phyloP scores from a whole-genome alignment of 2,113 vertebrate species.

The Tinamus guttatus region DNA sequence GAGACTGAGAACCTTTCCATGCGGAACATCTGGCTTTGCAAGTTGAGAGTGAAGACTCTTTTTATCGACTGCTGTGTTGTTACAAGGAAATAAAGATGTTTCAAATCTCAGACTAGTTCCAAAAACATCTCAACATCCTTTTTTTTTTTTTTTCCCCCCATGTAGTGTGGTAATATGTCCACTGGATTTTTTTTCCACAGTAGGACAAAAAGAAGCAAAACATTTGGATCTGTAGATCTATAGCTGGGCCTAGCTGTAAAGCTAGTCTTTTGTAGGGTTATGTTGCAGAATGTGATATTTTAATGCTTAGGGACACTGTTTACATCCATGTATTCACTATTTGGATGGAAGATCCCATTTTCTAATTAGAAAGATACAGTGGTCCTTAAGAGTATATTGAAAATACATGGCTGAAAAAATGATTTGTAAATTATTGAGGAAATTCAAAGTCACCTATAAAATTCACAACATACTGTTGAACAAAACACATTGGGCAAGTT shows the following conservation, averaged over 20 bases:
- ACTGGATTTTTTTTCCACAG: not conserved
- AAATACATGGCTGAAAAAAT: not conserved
- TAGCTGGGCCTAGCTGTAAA: not conserved
- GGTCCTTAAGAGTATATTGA: not conserved
- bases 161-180: fast-evolving
- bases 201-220: not conserved
- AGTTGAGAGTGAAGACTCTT: not conserved
- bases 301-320: not conserved
- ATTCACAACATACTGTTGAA: not conserved
- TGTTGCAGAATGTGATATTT: not conserved
- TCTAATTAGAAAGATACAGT: not conserved
- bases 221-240: not conserved
- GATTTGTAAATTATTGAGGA: not conserved
- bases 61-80: not conserved
- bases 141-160: no score
- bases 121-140: not conserved
- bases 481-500: not conserved
- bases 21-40: not conserved
- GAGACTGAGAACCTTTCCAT: not conserved
- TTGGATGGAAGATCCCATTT: not conserved
- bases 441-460: not conserved
- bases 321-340: not conserved
- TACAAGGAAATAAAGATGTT: not conserved
- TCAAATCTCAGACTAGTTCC: not conserved
- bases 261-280: not conserved